phyloP scores from a whole-genome alignment of 2,113 vertebrate genomes.

The Cyphomyrus discorhynchus region DNA sequence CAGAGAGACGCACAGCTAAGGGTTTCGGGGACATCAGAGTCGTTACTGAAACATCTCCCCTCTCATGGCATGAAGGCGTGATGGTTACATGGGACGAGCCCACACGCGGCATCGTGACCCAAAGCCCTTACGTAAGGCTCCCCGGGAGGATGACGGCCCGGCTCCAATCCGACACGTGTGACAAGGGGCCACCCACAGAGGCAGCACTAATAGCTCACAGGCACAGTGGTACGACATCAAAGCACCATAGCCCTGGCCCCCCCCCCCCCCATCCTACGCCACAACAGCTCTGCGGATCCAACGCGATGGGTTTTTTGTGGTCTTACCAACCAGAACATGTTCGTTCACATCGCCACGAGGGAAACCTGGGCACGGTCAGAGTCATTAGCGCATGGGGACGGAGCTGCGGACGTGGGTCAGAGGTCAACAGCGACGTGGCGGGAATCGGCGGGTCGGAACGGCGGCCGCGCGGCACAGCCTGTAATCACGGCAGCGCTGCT shows the following conservation, averaged over 20 bases:
- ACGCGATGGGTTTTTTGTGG: background rate
- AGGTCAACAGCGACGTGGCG: background rate
- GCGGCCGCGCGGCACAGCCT: background rate
- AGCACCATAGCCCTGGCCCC: background rate
- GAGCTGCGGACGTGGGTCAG: background rate
- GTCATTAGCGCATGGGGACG: background rate
- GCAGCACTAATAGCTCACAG: background rate
- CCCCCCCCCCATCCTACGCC: background rate
- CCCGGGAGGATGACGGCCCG: background rate
- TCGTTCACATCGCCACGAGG: background rate
- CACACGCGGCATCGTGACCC: background rate
- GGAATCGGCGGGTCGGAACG: background rate
- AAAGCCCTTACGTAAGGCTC: background rate
- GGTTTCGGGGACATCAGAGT: background rate
- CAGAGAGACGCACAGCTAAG: background rate
- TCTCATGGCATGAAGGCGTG: background rate
- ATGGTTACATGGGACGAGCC: background rate
- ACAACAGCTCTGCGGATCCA: background rate
- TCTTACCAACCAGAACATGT: background rate
- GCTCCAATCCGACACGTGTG: background rate
- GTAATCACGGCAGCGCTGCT: background rate
- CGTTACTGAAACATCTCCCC: background rate
- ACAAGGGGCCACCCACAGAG: background rate
- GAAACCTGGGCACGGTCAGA: background rate
- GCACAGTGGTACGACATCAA: background rate